Conservation (phyloP, 2,797 vertebrate species). For the Menidia menidia region DNA sequence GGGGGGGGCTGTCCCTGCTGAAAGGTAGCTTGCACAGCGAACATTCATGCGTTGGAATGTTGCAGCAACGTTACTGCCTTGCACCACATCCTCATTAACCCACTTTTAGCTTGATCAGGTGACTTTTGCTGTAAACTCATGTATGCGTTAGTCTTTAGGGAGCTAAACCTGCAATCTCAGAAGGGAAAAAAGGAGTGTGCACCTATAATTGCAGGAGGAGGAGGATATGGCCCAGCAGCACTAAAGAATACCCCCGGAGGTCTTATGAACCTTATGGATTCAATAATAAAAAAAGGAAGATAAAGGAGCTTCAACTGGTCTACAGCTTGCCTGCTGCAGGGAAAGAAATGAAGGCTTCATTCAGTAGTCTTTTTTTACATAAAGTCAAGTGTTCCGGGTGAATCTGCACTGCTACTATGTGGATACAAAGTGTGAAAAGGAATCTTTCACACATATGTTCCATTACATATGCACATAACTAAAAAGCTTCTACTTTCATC, state of each 20-base stretch:
- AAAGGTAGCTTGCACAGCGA: constrained; percentile 68
- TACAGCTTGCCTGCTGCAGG: constrained; percentile 68
- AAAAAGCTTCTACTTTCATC: neutral
- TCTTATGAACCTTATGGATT: constrained; percentile 69
- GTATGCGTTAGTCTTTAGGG: constrained; percentile 53
- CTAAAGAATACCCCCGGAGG: constrained; percentile 67
- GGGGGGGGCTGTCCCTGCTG: constrained; percentile 51
- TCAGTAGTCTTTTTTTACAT: constrained; percentile 61
- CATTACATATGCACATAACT: neutral
- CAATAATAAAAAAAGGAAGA: constrained; percentile 59
- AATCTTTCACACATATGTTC: constrained; percentile 10
- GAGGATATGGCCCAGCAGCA: constrained; percentile 61
- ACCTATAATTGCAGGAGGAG: constrained; percentile 63
- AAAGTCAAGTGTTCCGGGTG: constrained; percentile 40
- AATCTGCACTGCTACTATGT: constrained; percentile 48
- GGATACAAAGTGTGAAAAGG: constrained; percentile 24
- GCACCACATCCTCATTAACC: constrained; percentile 75
- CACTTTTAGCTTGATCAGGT: constrained; percentile 69
- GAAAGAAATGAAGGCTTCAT: constrained; percentile 57
- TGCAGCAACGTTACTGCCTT: constrained; percentile 73
- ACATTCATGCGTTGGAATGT: constrained; percentile 67
- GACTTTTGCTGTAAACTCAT: constrained; percentile 64
- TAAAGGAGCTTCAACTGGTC: constrained; percentile 66
- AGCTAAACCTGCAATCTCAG: constrained; percentile 70
- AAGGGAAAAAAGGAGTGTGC: constrained; percentile 52